phyloP scores from a whole-genome alignment of 1,140 invertebrate species.

The Asbolus verrucosus region DNA sequence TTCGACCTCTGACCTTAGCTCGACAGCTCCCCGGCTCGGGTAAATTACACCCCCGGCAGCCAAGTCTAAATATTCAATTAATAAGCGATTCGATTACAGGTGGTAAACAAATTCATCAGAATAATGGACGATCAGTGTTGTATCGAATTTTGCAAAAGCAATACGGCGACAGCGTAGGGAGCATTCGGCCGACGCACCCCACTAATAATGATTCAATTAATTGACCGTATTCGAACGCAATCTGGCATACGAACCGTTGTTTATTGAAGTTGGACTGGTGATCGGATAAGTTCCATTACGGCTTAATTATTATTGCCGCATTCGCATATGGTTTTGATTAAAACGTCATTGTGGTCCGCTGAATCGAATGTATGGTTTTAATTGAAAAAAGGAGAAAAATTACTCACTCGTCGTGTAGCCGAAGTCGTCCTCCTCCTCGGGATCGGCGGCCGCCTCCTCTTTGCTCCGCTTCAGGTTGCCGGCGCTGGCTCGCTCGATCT shows the following conservation, averaged over 20 bases:
- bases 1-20: too few relatives aligned
- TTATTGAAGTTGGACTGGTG: not conserved
- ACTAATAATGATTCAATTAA: conserved; percentile 32
- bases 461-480: conserved; percentile 83
- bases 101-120: too few relatives aligned
- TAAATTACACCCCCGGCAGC: too few relatives aligned
- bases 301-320: conserved; percentile 14
- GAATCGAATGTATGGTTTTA: not conserved
- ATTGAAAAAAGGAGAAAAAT: not conserved
- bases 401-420: conserved; percentile 93
- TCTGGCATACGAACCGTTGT: not conserved
- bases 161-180: too few relatives aligned
- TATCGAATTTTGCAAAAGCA: not conserved
- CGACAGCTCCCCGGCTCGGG: too few relatives aligned
- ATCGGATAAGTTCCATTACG: not conserved
- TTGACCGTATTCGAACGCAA: conserved; percentile 4
- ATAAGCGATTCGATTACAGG: too few relatives aligned
- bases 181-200: not conserved
- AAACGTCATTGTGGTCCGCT: conserved; percentile 1
- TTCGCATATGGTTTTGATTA: conserved; percentile 3
- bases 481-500: conserved; percentile 92
- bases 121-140: not conserved
- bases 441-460: conserved; percentile 82
- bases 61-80: too few relatives aligned
- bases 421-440: conserved; percentile 89